Conservation (phyloP, 2,113 vertebrate genomes). For the Megaleporinus macrocephalus region DNA sequence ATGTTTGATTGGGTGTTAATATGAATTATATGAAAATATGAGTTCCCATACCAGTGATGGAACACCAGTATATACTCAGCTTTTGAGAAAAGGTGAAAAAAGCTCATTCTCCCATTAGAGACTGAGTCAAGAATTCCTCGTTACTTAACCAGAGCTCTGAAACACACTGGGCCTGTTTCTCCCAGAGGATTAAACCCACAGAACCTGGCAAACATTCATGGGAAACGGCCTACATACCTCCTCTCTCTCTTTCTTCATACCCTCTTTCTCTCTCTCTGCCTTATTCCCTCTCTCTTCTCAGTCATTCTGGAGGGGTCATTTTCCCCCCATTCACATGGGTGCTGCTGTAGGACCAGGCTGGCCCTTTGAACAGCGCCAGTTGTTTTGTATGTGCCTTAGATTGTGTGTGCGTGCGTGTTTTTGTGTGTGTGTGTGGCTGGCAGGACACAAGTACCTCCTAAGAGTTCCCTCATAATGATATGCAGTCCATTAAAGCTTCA, state of each 20-base stretch:
- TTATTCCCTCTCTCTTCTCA: conserved; percentile 21
- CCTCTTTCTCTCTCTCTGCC: conserved; percentile 35
- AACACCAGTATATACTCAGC: conserved; percentile 3
- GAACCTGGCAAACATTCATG: conserved; percentile 61
- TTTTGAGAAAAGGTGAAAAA: background rate
- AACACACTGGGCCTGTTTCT: conserved; percentile 56
- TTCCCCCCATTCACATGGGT: conserved; percentile 45
- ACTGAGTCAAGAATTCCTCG: conserved; percentile 55
- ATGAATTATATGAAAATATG: background rate
- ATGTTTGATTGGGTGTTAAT: conserved; percentile 2
- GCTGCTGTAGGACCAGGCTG: conserved; percentile 41
- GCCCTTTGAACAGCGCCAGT: conserved; percentile 34
- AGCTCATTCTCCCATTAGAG: conserved; percentile 33
- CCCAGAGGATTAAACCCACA: conserved; percentile 60
- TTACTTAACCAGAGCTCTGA: conserved; percentile 55
- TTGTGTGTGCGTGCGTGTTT: conserved; percentile 43
- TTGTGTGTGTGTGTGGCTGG: conserved; percentile 44
- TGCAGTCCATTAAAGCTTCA: conserved; percentile 40
- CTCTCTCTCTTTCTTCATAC: conserved; percentile 36
- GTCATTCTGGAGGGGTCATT: conserved; percentile 41
- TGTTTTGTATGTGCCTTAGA: conserved; percentile 29
- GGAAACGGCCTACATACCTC: conserved; percentile 61
- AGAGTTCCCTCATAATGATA: conserved; percentile 38
- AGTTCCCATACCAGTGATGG: conserved; percentile 19
- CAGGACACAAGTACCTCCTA: conserved; percentile 28